Conservation (phyloP, 2,888 invertebrate genomes). For the Mimachlamys varia region DNA sequence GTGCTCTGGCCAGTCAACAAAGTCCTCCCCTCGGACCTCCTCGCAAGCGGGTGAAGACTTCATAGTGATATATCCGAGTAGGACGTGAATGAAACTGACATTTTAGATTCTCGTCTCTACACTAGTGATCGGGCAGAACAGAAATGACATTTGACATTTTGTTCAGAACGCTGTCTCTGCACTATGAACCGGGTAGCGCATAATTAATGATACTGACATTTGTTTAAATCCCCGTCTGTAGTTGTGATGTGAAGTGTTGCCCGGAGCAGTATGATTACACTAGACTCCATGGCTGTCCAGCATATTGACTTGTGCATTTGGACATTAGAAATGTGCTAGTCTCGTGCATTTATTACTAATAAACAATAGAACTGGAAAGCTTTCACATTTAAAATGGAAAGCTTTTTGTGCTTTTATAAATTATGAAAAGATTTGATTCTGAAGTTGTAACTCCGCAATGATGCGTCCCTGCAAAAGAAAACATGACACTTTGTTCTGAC, state of each 20-base stretch:
- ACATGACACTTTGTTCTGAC: background rate
- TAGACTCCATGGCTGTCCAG: background rate
- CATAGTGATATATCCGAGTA: slow-evolving; percentile 62
- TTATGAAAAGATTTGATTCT: background rate
- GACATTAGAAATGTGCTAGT: slow-evolving; percentile 23
- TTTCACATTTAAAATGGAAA: background rate
- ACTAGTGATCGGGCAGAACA: background rate
- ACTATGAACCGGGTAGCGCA: background rate
- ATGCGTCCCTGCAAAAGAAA: background rate
- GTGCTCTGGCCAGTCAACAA: slow-evolving; percentile 98
- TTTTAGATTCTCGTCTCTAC: slow-evolving; percentile 11
- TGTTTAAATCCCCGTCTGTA: background rate
- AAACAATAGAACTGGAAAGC: background rate
- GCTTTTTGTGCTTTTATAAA: slow-evolving; percentile 18
- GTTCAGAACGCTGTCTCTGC: background rate
- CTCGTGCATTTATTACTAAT: background rate
- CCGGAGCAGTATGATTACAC: background rate
- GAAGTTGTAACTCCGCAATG: background rate
- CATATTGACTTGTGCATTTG: background rate
- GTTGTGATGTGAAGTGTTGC: slow-evolving; percentile 4
- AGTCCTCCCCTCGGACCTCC: slow-evolving; percentile 98
- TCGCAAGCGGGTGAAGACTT: slow-evolving; percentile 93
- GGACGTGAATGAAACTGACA: background rate
- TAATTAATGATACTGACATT: background rate
- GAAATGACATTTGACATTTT: background rate